Evolutionary conservation across 2,888 invertebrate genomes (phyloP).

Genomic region (Hydropsyche betteni): DNA sequence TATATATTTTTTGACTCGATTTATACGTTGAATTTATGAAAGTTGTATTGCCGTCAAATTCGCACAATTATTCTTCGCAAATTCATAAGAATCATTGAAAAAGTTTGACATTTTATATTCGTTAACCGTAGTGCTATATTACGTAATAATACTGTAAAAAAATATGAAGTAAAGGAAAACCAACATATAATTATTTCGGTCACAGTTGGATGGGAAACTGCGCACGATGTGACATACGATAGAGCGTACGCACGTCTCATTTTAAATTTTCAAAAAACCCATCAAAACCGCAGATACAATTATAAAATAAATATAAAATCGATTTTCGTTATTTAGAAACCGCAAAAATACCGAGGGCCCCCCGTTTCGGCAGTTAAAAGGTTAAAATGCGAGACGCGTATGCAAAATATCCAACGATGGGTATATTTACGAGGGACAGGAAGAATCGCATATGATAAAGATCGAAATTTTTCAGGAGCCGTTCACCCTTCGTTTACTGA

Average conservation of each 20-base stretch:
- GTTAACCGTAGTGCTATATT: constrained; percentile 26
- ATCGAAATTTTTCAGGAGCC: constrained; percentile 33
- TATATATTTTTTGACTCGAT: too few species aligned
- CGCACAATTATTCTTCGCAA: too few species aligned
- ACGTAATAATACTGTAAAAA: constrained; percentile 37
- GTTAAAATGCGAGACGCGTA: too few species aligned
- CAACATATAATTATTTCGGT: constrained; percentile 43
- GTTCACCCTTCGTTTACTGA: constrained; percentile 26
- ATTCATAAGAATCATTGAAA: neutral
- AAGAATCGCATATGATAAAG: constrained; percentile 31
- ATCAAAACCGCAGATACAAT: neutral
- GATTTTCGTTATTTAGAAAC: neutral
- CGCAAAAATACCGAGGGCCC: neutral
- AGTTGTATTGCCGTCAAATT: too few species aligned
- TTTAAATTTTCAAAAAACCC: neutral
- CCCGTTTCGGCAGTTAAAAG: too few species aligned
- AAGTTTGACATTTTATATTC: constrained; percentile 29
- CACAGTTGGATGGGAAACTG: constrained; percentile 39
- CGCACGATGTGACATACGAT: constrained; percentile 28
- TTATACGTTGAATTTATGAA: too few species aligned
- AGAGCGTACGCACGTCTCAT: constrained; percentile 18
- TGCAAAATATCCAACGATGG: neutral
- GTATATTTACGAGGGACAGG: constrained; percentile 17
- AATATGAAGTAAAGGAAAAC: constrained; percentile 40
- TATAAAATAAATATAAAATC: neutral